Base-by-base conservation (phyloP, 1,140 invertebrate species). In the Pseudomyrmex gracilis region DNA sequence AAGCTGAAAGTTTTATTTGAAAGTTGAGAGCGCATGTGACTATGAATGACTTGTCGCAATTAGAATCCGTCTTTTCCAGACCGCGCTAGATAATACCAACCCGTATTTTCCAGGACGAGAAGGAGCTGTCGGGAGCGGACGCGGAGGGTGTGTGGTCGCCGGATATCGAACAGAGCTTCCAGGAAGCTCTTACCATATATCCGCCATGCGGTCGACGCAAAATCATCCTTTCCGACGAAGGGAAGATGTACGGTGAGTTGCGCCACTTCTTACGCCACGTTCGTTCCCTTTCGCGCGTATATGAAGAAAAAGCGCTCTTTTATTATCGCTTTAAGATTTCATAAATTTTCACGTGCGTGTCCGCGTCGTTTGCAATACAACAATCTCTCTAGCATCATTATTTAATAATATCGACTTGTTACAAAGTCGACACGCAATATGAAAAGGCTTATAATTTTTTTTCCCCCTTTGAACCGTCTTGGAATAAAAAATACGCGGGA, bases 241-340 rank as follows among this genome's bases (percentile, higher is more conserved):
- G 99, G 93, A 99, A 99, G 97, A 99, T 99, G 99, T 99, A 99
- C 96, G 99, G 99, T 99, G 95, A 98, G 98, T 97, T 51, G 20
- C 71, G 51, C 89, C 92, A 93, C 93, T 93, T 92, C 93, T 93
- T 93, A 92, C 10, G 15, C 61, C 15, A 64, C 34, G 5, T 34
- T 43, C 24, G 13, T 64, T 45, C 15, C 34, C 45, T 34, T 34
- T 34, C 34, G 34, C 34, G 34, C 51, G 60, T 47, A 64, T 47
- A 34, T 34, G 34, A 34, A 34, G 7, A 5, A 43, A 66, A 20
- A 24, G 43, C 55, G 1, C 34, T 15, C 13, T 58, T 58, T 57
- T 55, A 20, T 77, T 43, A 20, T 2, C 9, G 20, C 20, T 78
- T 78, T 15, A 10, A 53, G 12, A 43, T 17, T 63, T 51, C 10